Evolutionary conservation across 1,140 invertebrate genomes (phyloP).

Genomic region (Cyclina sinensis): DNA sequence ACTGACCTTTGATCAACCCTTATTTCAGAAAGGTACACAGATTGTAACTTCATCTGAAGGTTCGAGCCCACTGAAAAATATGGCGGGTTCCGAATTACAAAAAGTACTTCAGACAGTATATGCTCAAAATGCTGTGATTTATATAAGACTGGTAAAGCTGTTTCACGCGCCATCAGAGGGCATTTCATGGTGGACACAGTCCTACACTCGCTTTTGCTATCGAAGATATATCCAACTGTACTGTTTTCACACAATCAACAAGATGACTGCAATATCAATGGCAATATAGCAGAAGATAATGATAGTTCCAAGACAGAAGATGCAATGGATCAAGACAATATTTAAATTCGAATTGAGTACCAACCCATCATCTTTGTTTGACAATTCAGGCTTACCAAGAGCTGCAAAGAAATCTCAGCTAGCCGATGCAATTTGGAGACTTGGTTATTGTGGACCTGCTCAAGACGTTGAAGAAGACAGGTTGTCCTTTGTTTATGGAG

Average conservation of each 20-base stretch:
- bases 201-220: slow-evolving; percentile 82
- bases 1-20: too few species aligned
- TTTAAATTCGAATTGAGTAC: slow-evolving; percentile 69
- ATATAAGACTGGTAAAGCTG: slow-evolving; percentile 85
- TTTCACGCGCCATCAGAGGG: slow-evolving; percentile 83
- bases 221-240: slow-evolving; percentile 80
- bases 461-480: neutral
- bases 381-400: slow-evolving; percentile 55
- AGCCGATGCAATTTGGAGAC: slow-evolving; percentile 67
- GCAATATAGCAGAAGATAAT: slow-evolving; percentile 35
- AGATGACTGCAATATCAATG: neutral
- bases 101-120: slow-evolving; percentile 71
- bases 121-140: slow-evolving; percentile 75
- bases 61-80: slow-evolving; percentile 22
- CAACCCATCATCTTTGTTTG: slow-evolving; percentile 68
- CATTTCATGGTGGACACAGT: slow-evolving; percentile 79
- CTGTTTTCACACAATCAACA: slow-evolving; percentile 6
- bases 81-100: slow-evolving; percentile 57
- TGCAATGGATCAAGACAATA: slow-evolving; percentile 16
- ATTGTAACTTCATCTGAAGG: slow-evolving; percentile 75
- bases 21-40: too few species aligned
- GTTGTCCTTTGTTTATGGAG: slow-evolving; percentile 68
- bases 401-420: slow-evolving; percentile 62
- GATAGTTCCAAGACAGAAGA: neutral
- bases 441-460: slow-evolving; percentile 1